Evolutionary conservation across 2,113 vertebrate genomes (phyloP).

Genomic region (Sclerurus mexicanus): DNA sequence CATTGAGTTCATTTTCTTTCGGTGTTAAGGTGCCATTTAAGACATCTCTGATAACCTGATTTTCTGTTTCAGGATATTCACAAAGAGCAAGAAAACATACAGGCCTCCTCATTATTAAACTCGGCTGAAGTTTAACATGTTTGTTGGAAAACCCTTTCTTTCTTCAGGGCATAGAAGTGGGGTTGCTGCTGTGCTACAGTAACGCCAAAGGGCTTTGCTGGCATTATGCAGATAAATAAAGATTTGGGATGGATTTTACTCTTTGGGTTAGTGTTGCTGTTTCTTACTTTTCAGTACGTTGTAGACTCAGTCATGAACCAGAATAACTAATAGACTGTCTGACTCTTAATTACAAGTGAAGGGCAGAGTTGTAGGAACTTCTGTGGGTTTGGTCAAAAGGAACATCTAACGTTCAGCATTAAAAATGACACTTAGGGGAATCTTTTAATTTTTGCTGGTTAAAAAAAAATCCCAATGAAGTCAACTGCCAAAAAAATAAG

Average conservation of each 20-base stretch:
- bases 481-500: not conserved
- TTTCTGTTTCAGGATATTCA: not conserved
- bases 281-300: constrained; percentile 12
- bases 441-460: not conserved
- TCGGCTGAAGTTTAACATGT: not conserved
- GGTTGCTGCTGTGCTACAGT: not conserved
- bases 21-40: rapidly evolving
- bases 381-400: not conserved
- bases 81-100: not conserved
- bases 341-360: not conserved
- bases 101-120: not conserved
- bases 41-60: not conserved
- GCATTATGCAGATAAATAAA: not conserved
- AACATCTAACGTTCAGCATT: not conserved
- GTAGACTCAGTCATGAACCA: not conserved
- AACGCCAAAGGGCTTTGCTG: not conserved
- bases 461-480: not conserved
- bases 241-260: not conserved
- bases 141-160: not conserved
- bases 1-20: not conserved
- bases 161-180: not conserved
- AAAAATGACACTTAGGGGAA: not conserved
- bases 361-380: not conserved
- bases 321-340: not conserved
- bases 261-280: not conserved